These are phyloP conservation scores for Coleophora flavipennella DNA, from an alignment of 2,888 invertebrate species.

Conservation along the genomic window DNA sequence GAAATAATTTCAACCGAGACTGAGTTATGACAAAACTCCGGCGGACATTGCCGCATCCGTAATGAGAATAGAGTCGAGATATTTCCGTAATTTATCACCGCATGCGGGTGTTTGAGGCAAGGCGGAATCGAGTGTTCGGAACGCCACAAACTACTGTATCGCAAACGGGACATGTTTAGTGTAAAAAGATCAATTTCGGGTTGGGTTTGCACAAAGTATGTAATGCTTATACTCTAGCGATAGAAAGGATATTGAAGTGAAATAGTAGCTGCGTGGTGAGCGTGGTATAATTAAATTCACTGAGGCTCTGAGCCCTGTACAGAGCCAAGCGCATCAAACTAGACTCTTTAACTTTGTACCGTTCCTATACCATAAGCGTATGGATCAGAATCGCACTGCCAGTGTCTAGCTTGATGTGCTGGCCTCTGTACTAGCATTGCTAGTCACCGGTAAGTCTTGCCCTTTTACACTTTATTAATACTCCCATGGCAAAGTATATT, in stretches of 20 bases:
- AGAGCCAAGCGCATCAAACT: no score
- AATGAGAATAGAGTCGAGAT: conserved; percentile 70
- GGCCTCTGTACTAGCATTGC: no score
- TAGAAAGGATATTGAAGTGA: conserved; percentile 43
- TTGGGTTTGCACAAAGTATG: conserved; percentile 20
- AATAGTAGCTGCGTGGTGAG: conserved; percentile 53
- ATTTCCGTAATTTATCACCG: conserved; percentile 65
- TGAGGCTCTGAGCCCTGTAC: conserved; percentile 43
- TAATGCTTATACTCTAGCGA: conserved; percentile 23
- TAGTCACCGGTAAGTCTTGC: conserved; percentile 65
- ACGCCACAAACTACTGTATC: conserved; percentile 19
- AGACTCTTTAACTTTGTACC: no score
- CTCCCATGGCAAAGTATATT: no score
- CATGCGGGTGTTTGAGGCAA: conserved; percentile 42
- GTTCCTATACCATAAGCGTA: no score
- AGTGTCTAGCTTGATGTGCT: no score
- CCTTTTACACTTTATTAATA: no score
- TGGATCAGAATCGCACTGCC: no score
- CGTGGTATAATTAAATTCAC: conserved; percentile 67
- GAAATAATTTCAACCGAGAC: conserved; percentile 72
- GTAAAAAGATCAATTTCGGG: conserved; percentile 14
- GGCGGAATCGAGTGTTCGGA: conserved; percentile 41
- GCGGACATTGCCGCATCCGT: conserved; percentile 71
- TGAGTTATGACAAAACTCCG: conserved; percentile 72
- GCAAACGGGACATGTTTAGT: conserved; percentile 13